Evolutionary conservation across 2,113 vertebrate genomes (phyloP).

Genomic region (Nestor notabilis): DNA sequence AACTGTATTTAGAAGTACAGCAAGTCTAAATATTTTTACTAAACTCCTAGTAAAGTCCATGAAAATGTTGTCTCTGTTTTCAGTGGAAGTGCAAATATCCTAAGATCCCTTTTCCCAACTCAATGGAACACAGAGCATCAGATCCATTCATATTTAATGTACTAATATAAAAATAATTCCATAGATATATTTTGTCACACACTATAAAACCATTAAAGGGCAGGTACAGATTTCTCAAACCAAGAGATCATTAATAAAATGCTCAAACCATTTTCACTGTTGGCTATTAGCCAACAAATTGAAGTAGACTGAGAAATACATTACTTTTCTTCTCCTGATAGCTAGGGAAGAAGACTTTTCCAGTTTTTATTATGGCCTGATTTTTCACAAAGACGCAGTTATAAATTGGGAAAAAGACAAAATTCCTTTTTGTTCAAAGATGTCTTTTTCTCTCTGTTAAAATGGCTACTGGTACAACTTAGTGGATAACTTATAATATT

Average conservation of each 20-base stretch:
- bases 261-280: background rate
- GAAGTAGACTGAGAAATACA: background rate
- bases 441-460: background rate
- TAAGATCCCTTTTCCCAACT: background rate
- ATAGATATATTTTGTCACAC: background rate
- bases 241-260: background rate
- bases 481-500: background rate
- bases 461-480: background rate
- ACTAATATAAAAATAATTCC: background rate
- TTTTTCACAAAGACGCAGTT: background rate
- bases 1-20: background rate
- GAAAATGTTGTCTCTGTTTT: background rate
- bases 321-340: background rate
- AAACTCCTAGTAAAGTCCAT: background rate
- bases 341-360: background rate
- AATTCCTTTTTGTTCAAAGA: background rate
- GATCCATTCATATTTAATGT: background rate
- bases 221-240: background rate
- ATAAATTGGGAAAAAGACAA: background rate
- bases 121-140: background rate
- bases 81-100: background rate
- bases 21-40: background rate
- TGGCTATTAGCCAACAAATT: background rate
- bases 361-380: background rate
- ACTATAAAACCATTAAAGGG: background rate